Base-by-base conservation (phyloP, 1,140 invertebrate species). In the Plectrocnemia conspersa region DNA sequence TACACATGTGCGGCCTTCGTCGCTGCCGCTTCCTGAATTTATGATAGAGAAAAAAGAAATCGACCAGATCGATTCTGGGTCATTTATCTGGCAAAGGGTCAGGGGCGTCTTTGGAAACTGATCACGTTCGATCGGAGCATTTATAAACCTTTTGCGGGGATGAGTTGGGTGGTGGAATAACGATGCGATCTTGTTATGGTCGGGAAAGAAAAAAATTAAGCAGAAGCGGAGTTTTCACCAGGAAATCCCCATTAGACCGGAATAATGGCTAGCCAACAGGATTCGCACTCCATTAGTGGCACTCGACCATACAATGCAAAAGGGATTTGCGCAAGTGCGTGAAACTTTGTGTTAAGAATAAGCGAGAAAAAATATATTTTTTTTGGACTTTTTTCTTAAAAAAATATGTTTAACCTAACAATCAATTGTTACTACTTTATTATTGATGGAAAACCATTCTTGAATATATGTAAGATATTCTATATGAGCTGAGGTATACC, bases 141-240 rank as follows among this genome's bases (percentile, higher is more conserved):
- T 56, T 56, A 49, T 25, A 11, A 44, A 33, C 33, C 40, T 18
- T n/a, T 15, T 16, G 21, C 10, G 36, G 36, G 21, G 16, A 15
- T 5, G 16, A 13, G 16, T 40, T 5, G 35, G 49, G 24, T 18
- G 16, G 2, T 15, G 36, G 11, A 5, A 13, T 7, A 13, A 13
- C 11, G 36, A 22, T 10, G 47, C 18, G 36, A 19, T 36, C 49
- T 40, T 46, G 23, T 46, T 46, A 21, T 46, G 13, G 23, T 29
- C 40, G 36, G 38, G 13, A 21, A 9, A 23, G 46, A 41, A 49
- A 56, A 47, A 56, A 55, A 55, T 55, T 45, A 47, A 27, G 45
- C 36, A 55, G 48, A 46, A 54, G 27, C 11, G 4, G 36, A 32
- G 38, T 44, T 52, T 52, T 29, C 23, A 49, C 15, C 23, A 11